Evolutionary conservation across 2,113 vertebrate species (phyloP), one percentile per base, ranked within the genome.

Genomic region (Psettodes erumei): DNA sequence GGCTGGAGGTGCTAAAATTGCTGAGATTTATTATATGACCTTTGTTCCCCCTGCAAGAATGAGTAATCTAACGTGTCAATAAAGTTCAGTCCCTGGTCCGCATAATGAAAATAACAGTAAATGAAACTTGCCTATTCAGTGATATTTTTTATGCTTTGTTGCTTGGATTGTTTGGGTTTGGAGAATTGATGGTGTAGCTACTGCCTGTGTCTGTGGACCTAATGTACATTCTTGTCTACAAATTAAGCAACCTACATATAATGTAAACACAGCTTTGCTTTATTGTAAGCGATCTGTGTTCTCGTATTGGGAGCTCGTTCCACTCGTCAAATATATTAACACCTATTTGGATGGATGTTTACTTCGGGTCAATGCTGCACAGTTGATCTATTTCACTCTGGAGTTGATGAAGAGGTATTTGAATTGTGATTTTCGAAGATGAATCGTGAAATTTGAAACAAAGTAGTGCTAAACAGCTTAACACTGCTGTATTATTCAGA

Each of bases 21-120:
- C 48, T 64, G 50, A 42, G 63, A 7, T 70, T 13, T 67, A 40
- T 77, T 35, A 0, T 33, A 4, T 66, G 69, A 78, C 78, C 84
- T 87, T 86, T 88, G 78, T 69, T 70, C 51, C 4, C 6, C 18
- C 33, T 50, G 58, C 42, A 28, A 56, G 28, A 30, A 23, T 59
- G 60, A 88, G 40, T 84, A 66, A 67, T 63, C 19, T 28, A n/a
- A 50, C 53, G 37, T 38, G 12, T 59, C 65, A 21, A 11, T 83
- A 43, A 79, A 63, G 42, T 32, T 47, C 8, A 64, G 0, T 48
- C 71, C 23, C n/a, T 6, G 27, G 19, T 19, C 19, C n/a, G 45
- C 9, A 2, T 75, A 19, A 40, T 40, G 33, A 32, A 47, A 81
- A 50, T 4, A 23, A 3, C 8, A 10, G 25, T 28, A 38, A 13